Base-by-base conservation (phyloP, 2,113 vertebrate species). In the Mormyrus iriodes region DNA sequence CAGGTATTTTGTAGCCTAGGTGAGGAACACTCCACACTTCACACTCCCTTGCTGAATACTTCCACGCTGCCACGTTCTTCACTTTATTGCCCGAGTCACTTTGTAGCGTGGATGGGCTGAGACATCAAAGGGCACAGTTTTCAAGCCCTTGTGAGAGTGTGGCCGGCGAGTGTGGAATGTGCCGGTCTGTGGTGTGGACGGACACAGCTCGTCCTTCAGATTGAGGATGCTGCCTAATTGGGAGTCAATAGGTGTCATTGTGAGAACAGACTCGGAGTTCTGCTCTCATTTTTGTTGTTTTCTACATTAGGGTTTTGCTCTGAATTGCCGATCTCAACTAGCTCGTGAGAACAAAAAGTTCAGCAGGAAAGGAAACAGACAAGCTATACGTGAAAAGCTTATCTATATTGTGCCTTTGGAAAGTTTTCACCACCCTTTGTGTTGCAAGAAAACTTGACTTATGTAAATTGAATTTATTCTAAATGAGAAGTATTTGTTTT, bases 1-100 rank as follows among this genome's bases (percentile, higher is more conserved):
- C 44, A 44, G 42, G n/a, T 85, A 93, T 94, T 94, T 87, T 21
- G 84, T 52, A 44, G 65, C 48, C 21, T 8, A 51, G 65, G 27
- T 44, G 46, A 3, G 85, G 44, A 46, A 8, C 49, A 2, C 24
- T 46, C 19, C 89, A 89, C 89, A 89, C 89, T 89, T 86, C 55
- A n/a, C 35, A 13, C 15, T 3, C 13, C 24, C 35, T 31, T 53
- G 55, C 31, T 46, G 21, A 46, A 51, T 27, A n/a, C 42, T 82
- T 65, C 88, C 61, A 13, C 0, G 51, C 46, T 61, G 53, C 21
- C 39, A 4, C 21, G 1, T 19, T 3, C 35, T 13, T 79, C 13
- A 4, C 86, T 87, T 39, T 87, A 15, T 86, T 35, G 13, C 31
- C 49, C 49, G 42, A 52, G 17, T 46, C 52, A 73, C 39, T 39